Evolutionary conservation across 1,140 invertebrate species (phyloP).

Genomic region (Argopecten irradians): DNA sequence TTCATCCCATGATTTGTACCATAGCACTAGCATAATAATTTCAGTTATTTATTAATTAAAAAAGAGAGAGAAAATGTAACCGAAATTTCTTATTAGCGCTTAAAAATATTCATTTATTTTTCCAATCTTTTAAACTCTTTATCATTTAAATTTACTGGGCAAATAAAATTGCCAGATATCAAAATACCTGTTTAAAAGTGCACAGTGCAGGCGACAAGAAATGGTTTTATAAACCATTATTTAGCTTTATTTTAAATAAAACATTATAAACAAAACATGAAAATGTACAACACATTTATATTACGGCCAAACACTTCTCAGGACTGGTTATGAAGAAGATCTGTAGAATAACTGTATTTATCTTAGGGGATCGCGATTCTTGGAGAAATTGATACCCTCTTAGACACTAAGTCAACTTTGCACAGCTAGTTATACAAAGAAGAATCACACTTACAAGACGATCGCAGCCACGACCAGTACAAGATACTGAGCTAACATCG

Average conservation of each 20-base stretch:
- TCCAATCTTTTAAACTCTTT: not conserved
- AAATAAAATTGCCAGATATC: not conserved
- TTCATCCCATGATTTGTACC: not conserved
- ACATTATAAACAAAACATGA: not conserved
- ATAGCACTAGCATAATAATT: not conserved
- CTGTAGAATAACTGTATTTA: not conserved
- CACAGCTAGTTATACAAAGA: slow-evolving; percentile 22
- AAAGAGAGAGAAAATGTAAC: not conserved
- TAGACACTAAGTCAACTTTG: slow-evolving; percentile 21
- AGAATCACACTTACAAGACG: not conserved
- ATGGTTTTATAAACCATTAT: not conserved
- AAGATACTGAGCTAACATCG: not conserved
- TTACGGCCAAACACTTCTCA: not conserved
- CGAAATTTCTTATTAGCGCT: not conserved
- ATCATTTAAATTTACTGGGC: not conserved
- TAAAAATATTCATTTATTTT: not conserved
- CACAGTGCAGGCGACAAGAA: not conserved
- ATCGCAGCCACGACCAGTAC: not conserved
- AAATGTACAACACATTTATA: not conserved
- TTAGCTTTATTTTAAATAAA: not conserved
- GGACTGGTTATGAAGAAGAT: not conserved
- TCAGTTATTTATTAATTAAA: too few species aligned
- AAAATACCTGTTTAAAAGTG: not conserved
- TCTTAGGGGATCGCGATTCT: not conserved
- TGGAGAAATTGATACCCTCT: slow-evolving; percentile 8